These are phyloP conservation scores for Tragelaphus scriptus DNA, from an alignment of 2,113 vertebrate species.

Conservation along the genomic window DNA sequence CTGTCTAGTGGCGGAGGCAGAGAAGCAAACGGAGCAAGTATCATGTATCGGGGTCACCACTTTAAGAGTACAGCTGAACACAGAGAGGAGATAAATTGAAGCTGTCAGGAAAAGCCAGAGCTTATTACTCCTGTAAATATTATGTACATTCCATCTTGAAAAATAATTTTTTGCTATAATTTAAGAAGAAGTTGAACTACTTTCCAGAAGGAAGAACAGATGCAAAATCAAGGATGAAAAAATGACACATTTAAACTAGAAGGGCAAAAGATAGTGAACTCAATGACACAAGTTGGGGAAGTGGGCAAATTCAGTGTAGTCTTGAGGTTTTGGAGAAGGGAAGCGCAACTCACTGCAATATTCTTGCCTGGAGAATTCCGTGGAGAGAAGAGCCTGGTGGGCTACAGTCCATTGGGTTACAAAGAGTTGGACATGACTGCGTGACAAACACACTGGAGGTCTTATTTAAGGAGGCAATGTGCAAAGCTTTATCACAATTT, in stretches of 20 bases:
- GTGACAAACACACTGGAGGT: background rate
- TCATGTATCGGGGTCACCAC: accelerated
- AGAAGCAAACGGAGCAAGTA: background rate
- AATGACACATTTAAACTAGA: background rate
- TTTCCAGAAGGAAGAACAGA: background rate
- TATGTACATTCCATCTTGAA: background rate
- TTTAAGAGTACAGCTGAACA: background rate
- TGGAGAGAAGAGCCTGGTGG: background rate
- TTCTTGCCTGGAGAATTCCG: background rate
- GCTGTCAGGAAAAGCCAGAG: background rate
- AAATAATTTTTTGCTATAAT: background rate
- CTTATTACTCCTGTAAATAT: background rate
- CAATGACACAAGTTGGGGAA: background rate
- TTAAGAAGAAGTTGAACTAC: background rate
- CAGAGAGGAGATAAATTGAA: background rate
- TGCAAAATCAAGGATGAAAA: background rate
- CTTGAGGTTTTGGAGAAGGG: background rate
- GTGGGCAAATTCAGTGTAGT: background rate
- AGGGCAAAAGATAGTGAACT: background rate
- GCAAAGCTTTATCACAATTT: background rate
- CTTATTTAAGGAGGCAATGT: background rate
- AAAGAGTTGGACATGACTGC: background rate
- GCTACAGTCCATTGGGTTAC: background rate
- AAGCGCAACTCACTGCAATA: background rate
- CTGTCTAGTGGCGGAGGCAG: background rate